phyloP scores from a whole-genome alignment of 2,113 vertebrate species.

The Corydoras sp. region DNA sequence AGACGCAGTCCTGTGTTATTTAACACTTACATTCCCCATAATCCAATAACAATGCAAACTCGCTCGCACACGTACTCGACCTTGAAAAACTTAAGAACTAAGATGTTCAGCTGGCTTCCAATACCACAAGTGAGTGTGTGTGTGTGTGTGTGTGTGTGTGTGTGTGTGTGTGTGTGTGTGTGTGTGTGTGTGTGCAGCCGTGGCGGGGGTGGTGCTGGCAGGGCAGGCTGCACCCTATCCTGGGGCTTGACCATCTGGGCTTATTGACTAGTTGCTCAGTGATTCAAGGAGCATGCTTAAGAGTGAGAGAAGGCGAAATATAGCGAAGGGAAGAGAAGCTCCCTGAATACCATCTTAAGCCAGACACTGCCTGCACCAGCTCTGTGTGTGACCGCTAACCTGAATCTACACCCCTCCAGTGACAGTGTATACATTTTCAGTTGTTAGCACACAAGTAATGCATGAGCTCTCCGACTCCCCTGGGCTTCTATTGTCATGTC shows the following conservation, averaged over 20 bases:
- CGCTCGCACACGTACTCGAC: slow-evolving; percentile 20
- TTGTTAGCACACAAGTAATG: slow-evolving; percentile 8
- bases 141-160: slow-evolving; percentile 18
- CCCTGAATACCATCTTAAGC: slow-evolving; percentile 16
- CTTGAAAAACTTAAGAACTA: slow-evolving; percentile 33
- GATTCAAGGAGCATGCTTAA: slow-evolving; percentile 32
- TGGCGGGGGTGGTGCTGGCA: slow-evolving; percentile 40
- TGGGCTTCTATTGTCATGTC: slow-evolving; percentile 15
- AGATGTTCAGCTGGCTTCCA: slow-evolving; percentile 32
- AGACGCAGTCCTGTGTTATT: slow-evolving; percentile 23
- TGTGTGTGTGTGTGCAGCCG: slow-evolving; percentile 28
- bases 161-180: slow-evolving; percentile 49
- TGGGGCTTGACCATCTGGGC: slow-evolving; percentile 50
- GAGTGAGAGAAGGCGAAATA: slow-evolving; percentile 17
- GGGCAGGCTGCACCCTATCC: slow-evolving; percentile 43
- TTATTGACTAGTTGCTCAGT: slow-evolving; percentile 43
- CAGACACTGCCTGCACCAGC: slow-evolving; percentile 6
- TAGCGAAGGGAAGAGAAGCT: neutral
- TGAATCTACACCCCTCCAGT: neutral
- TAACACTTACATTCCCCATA: slow-evolving; percentile 14
- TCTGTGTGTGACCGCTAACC: neutral
- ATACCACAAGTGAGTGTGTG: slow-evolving; percentile 3
- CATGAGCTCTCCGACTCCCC: slow-evolving; percentile 13
- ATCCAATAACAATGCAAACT: slow-evolving; percentile 7
- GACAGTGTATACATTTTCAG: neutral